Evolutionary conservation across 1,140 invertebrate species (phyloP), one percentile per base, ranked within the genome.

Genomic region (Parapsyche elsis): DNA sequence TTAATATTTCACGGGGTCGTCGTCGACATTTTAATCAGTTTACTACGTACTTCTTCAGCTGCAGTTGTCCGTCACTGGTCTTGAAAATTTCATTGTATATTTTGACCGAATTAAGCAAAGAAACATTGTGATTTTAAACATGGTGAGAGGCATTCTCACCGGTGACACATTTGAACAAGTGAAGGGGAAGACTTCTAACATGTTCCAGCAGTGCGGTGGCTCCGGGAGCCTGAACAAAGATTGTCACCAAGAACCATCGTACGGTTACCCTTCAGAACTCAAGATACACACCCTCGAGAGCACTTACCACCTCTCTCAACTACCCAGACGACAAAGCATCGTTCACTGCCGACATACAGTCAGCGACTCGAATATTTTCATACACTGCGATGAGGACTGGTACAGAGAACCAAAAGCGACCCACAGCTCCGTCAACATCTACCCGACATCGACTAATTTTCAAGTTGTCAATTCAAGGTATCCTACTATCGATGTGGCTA

Each of bases 261-360:
- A 81, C 26, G 75, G 73, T 5, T 64, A 73, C 49, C 70, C 78
- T 24, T 78, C 74, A 14, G 80, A 80, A 7, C 80, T 83, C 26
- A 83, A 80, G 19, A 83, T 83, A 24, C 81, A 78, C 67, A 83
- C 82, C 10, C 64, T 83, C 38, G 82, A 83, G 19, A 80, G 82
- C 26, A 77, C 82, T 9, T 83, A 81, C 26, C 45, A 80, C 14
- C 16, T n/a, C 5, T 44, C 70, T n/a, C 45, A 38, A 16, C n/a
- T 19, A 12, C 9, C 19, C 2, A 77, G 21, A 0, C 24, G 21
- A 19, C 45, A 59, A 9, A 67, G 44, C 23, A 46, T 73, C 2
- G 61, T 64, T 16, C 24, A 45, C 21, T 21, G 59, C n/a, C 9
- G 78, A 14, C 80, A 44, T 4, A 77, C 71, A 10, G 82, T 83